Evolutionary conservation across 2,797 vertebrate species (phyloP).

Genomic region (Halcyon badia): DNA sequence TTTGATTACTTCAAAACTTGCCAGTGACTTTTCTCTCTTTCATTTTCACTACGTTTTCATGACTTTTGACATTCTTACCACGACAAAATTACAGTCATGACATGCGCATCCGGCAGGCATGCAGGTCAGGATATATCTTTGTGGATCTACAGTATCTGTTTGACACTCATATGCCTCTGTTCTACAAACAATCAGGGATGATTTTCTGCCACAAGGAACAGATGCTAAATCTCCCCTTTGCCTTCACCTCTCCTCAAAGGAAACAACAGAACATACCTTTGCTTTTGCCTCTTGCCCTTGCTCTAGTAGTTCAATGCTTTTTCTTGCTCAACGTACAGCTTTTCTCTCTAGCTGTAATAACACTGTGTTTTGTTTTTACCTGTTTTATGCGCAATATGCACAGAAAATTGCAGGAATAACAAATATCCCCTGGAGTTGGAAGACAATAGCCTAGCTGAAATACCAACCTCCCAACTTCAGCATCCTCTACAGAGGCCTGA

Average conservation of each 20-base stretch:
- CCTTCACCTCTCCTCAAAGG: constrained; percentile 57
- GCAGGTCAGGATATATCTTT: constrained; percentile 56
- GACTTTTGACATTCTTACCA: constrained; percentile 58
- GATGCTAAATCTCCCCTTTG: constrained; percentile 47
- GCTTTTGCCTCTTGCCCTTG: background rate
- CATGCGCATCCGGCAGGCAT: constrained; percentile 38
- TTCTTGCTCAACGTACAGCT: background rate
- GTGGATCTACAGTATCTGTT: constrained; percentile 21
- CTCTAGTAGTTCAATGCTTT: background rate
- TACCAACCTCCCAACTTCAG: background rate
- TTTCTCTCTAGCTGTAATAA: background rate
- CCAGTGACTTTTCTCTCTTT: constrained; percentile 46
- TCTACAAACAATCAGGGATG: constrained; percentile 62
- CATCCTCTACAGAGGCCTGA: background rate
- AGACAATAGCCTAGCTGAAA: background rate
- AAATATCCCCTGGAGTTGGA: background rate
- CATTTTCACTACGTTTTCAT: constrained; percentile 62
- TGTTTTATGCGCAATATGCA: background rate
- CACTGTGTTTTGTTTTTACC: background rate
- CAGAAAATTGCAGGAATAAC: background rate
- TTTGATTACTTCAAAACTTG: constrained; percentile 65
- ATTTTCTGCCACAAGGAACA: constrained; percentile 74
- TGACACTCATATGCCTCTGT: constrained; percentile 57
- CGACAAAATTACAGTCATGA: constrained; percentile 58
- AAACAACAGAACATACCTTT: constrained; percentile 7